These are phyloP conservation scores for Gorsachius goisagi DNA, from an alignment of 2,113 vertebrate genomes.

Conservation along the genomic window DNA sequence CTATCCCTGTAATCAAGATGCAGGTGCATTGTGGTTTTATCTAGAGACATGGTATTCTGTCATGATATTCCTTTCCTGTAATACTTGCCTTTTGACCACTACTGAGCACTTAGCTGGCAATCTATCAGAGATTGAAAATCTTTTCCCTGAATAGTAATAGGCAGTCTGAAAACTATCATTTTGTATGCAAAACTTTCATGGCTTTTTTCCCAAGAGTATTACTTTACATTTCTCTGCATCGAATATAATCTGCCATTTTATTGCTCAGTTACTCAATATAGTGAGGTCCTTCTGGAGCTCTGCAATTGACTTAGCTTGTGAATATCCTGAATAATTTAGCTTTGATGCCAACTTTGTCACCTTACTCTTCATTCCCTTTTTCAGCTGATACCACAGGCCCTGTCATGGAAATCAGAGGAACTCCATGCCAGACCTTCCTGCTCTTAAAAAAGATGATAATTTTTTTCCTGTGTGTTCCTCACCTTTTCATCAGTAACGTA, in stretches of 20 bases:
- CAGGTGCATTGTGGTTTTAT: neutral
- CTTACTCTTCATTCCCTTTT: neutral
- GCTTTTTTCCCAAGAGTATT: neutral
- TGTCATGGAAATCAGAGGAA: neutral
- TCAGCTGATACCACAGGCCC: neutral
- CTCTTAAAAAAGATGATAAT: neutral
- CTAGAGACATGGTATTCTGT: neutral
- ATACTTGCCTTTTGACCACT: neutral
- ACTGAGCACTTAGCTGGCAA: neutral
- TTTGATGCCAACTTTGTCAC: neutral
- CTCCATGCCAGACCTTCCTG: neutral
- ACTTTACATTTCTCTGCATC: neutral
- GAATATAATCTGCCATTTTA: neutral
- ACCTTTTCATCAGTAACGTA: neutral
- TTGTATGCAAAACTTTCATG: neutral
- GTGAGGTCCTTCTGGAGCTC: neutral
- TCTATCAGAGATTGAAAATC: neutral
- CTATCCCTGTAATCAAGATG: neutral
- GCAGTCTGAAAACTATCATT: neutral
- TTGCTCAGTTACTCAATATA: neutral
- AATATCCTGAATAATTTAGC: neutral
- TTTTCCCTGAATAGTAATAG: neutral
- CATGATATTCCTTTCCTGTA: neutral
- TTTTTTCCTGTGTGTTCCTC: neutral
- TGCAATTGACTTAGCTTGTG: neutral